Evolutionary conservation across 2,113 vertebrate genomes (phyloP).

Genomic region (Neotoma lepida): DNA sequence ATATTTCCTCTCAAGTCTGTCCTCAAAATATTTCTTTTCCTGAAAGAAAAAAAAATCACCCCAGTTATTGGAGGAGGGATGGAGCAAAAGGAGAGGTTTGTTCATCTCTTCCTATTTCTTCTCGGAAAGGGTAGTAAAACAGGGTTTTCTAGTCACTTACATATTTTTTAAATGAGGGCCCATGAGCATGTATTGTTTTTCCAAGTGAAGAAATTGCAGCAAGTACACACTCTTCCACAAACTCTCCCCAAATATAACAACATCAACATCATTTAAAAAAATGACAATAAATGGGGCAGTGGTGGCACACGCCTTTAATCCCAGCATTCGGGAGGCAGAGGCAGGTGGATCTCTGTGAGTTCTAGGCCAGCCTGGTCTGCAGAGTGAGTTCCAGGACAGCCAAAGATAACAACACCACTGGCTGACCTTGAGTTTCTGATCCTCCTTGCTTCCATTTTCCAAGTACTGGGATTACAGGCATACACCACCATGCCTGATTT

Average conservation of each 20-base stretch:
- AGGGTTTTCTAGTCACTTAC: neutral
- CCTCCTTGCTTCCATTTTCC: neutral
- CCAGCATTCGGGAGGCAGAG: too few relatives aligned
- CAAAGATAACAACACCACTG: too few relatives aligned
- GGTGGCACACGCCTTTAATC: too few relatives aligned
- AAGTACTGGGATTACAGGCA: neutral
- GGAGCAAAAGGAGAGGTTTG: neutral
- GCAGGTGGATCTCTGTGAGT: too few relatives aligned
- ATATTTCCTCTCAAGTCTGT: slow-evolving; percentile 26
- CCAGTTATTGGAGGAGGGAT: neutral
- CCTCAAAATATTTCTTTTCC: slow-evolving; percentile 30
- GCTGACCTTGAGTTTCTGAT: neutral
- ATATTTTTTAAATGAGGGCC: neutral
- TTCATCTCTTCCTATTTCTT: slow-evolving; percentile 34
- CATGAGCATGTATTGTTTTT: neutral
- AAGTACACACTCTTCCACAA: neutral
- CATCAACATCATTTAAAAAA: neutral
- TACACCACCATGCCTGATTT: neutral
- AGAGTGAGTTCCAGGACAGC: too few relatives aligned
- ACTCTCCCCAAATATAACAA: neutral
- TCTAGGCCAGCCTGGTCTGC: too few relatives aligned
- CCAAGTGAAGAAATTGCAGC: neutral
- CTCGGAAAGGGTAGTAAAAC: neutral
- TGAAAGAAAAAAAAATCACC: neutral
- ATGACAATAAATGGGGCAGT: too few relatives aligned